Base-by-base conservation (phyloP, 2,797 vertebrate species). In the Tauraco hartlaubi region DNA sequence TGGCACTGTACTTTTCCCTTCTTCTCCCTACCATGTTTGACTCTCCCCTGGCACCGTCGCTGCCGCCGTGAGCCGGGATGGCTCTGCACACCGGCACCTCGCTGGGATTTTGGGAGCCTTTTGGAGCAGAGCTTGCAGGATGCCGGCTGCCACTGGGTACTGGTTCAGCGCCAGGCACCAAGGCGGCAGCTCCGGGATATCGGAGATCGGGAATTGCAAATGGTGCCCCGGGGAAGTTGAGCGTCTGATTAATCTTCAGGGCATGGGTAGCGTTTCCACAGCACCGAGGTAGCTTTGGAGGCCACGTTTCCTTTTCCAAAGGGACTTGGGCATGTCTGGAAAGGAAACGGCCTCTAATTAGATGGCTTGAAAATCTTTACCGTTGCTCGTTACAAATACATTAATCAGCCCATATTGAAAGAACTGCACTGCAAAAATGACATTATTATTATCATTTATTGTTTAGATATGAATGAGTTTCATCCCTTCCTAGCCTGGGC, bases 351-450 rank as follows among this genome's bases (percentile, higher is more conserved):
- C 72, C 4, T 75, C 87, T 96, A 91, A 94, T 94, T 85, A 85
- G 78, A 56, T 78, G 92, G 61, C 72, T 93, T 85, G 79, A 79
- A 95, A 93, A 93, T 85, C 96, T 96, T 95, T 90, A 72, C 87
- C 6, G 4, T 66, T 0, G 14, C 73, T 96, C 15, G 1, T 91
- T 94, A 68, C 72, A 46, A 80, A 72, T 39, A 1, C 88, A 88
- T 94, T 94, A 64, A 75, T 91, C 87, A 83, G 58, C 58, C 43
- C 51, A 1, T 62, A 55, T 37, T 90, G 96, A 82, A 92, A 76
- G 86, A 84, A 67, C 77, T 5, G 8, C 11, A 3, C 69, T 41
- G 90, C 55, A 63, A 55, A 93, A 93, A 69, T 63, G 92, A 74
- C 67, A 48, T 73, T 58, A 21, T 88, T 58, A 33, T 88, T 89